Evolutionary conservation across 2,888 invertebrate genomes (phyloP).

Genomic region (Bellardia pandia): DNA sequence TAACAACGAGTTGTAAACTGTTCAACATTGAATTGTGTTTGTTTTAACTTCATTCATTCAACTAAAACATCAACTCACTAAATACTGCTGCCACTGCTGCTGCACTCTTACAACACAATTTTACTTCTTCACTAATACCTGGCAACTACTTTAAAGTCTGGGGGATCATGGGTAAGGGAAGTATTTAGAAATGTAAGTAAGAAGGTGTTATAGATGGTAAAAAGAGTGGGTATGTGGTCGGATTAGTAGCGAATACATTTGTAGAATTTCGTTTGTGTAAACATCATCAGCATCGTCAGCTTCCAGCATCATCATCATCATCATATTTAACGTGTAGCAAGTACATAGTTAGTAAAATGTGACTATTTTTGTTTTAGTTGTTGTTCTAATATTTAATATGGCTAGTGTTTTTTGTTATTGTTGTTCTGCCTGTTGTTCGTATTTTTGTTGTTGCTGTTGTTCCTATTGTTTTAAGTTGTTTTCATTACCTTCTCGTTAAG

Average conservation of each 20-base stretch:
- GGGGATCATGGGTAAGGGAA: too few relatives aligned
- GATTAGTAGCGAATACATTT: constrained; percentile 57
- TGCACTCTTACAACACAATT: constrained; percentile 23
- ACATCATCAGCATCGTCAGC: constrained; percentile 33
- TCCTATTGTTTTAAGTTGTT: constrained; percentile 55
- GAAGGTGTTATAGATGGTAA: background rate
- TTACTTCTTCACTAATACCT: constrained; percentile 42
- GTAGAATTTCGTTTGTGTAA: constrained; percentile 55
- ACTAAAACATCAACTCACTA: constrained; percentile 56
- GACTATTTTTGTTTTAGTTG: constrained; percentile 41
- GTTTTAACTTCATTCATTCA: constrained; percentile 57
- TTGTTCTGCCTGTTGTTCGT: constrained; percentile 18
- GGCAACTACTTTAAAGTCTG: background rate
- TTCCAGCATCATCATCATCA: background rate
- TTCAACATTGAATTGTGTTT: constrained; percentile 64
- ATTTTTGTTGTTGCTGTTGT: constrained; percentile 31
- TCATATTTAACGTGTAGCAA: background rate
- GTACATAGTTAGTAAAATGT: constrained; percentile 48
- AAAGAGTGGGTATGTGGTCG: background rate
- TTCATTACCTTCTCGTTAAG: constrained; percentile 68
- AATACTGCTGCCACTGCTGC: constrained; percentile 31
- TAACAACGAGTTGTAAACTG: constrained; percentile 35
- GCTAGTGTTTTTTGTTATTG: constrained; percentile 13
- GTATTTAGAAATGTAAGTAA: background rate
- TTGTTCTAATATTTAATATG: constrained; percentile 23